A percentile compares a stretch with the other conserved stretches of the same genome.
These are phyloP conservation scores for Diachasma alloeum DNA, from an alignment of 1,140 invertebrate genomes.

Conservation along the genomic window DNA sequence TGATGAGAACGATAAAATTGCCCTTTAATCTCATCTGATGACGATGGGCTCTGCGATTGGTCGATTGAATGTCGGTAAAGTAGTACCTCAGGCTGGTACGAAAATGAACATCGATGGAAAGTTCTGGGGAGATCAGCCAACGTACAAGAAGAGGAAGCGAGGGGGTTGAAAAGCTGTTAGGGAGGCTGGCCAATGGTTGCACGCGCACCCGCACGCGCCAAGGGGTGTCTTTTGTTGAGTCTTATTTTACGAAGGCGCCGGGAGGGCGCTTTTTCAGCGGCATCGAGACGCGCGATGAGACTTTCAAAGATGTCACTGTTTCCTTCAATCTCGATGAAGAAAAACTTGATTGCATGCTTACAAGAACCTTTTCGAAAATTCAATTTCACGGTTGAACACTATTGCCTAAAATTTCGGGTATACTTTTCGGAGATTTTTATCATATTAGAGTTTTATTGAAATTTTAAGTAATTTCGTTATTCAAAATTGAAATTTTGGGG, in stretches of 20 bases:
- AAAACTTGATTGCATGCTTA: too few species aligned
- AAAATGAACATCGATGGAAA: neutral
- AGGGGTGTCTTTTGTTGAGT: constrained; percentile 46
- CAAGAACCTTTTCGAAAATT: too few species aligned
- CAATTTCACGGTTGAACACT: too few species aligned
- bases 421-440: too few species aligned
- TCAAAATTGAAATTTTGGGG: too few species aligned
- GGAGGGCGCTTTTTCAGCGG: constrained; percentile 46
- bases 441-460: too few species aligned
- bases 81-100: neutral
- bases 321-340: too few species aligned
- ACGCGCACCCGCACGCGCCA: constrained; percentile 35
- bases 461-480: too few species aligned
- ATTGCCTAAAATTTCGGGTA: too few species aligned
- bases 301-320: constrained; percentile 19
- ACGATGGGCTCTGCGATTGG: neutral
- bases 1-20: neutral
- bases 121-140: neutral
- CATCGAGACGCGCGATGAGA: constrained; percentile 23
- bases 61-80: neutral
- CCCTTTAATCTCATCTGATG: neutral
- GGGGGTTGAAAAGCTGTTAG: constrained; percentile 25
- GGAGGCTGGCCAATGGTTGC: constrained; percentile 17
- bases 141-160: neutral
- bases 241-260: constrained; percentile 44